Conservation (phyloP, 1,140 invertebrate species). For the Drosophila malerkotliana region DNA sequence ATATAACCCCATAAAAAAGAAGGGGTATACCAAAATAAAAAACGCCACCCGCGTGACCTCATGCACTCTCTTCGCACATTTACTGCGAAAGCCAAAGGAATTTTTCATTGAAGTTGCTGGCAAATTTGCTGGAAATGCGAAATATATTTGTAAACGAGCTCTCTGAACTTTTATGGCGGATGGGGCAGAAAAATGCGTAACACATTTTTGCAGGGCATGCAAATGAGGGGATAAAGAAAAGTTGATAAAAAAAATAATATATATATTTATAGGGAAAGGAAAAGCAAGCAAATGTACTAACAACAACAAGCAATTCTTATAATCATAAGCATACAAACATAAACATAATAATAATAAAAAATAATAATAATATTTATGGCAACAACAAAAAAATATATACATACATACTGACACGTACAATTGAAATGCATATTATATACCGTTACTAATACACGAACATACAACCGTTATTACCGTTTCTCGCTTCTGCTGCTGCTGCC, state of each 20-base stretch:
- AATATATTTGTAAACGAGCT: slow-evolving; percentile 34
- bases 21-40: not conserved
- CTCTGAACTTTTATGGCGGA: not conserved
- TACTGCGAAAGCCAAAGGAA: slow-evolving; percentile 19
- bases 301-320: slow-evolving; percentile 70
- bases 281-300: slow-evolving; percentile 51
- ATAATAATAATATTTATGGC: slow-evolving; percentile 46
- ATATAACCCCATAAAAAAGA: not conserved
- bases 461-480: slow-evolving; percentile 25
- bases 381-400: slow-evolving; percentile 1
- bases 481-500: not conserved
- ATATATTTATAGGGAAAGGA: slow-evolving; percentile 12
- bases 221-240: slow-evolving; percentile 21
- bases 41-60: not conserved
- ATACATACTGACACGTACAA: slow-evolving; percentile 34
- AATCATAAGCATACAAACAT: slow-evolving; percentile 65
- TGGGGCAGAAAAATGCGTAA: slow-evolving; percentile 43
- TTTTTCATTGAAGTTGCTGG: slow-evolving; percentile 39
- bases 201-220: slow-evolving; percentile 25
- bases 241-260: no score
- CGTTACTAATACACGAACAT: slow-evolving; percentile 56
- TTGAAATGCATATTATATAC: slow-evolving; percentile 57
- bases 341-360: slow-evolving; percentile 44
- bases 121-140: slow-evolving; percentile 46
- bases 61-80: not conserved